phyloP scores from a whole-genome alignment of 2,797 vertebrate species.

The Neostethus bicornis region DNA sequence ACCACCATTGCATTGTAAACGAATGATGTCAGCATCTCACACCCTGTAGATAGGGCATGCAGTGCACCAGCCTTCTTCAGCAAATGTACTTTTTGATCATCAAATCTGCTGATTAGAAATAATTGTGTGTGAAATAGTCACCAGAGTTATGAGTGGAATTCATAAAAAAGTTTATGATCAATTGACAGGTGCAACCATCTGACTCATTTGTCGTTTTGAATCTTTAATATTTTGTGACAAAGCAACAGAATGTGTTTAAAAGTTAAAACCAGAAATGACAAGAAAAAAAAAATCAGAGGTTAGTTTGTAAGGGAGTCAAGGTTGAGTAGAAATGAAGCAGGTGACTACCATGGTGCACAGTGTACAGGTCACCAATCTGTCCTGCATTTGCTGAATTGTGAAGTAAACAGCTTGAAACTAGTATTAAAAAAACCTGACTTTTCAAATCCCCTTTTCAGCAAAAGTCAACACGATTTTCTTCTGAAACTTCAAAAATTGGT shows the following conservation, averaged over 20 bases:
- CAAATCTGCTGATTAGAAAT: slow-evolving; percentile 51
- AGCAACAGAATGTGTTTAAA: too few relatives aligned
- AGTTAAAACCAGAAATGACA: too few relatives aligned
- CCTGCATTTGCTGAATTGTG: too few relatives aligned
- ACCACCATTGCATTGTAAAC: slow-evolving; percentile 62
- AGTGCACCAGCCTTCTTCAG: slow-evolving; percentile 72
- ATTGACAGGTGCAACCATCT: slow-evolving; percentile 15
- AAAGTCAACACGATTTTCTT: too few relatives aligned
- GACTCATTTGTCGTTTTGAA: background rate
- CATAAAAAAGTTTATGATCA: slow-evolving; percentile 18
- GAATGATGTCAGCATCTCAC: slow-evolving; percentile 76
- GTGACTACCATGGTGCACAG: too few relatives aligned
- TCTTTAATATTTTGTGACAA: background rate
- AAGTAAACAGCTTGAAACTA: too few relatives aligned
- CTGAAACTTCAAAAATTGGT: too few relatives aligned
- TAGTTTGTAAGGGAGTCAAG: too few relatives aligned
- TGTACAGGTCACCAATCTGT: too few relatives aligned
- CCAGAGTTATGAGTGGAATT: slow-evolving; percentile 15
- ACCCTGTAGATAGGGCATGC: slow-evolving; percentile 71
- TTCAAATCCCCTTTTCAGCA: too few relatives aligned
- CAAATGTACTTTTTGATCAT: slow-evolving; percentile 63
- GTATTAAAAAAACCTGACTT: too few relatives aligned
- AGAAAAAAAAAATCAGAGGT: background rate
- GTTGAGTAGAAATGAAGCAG: background rate
- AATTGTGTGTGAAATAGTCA: slow-evolving; percentile 24